A percentile compares a stretch with the other conserved stretches of the same genome.
phyloP scores from a whole-genome alignment of 1,140 invertebrate genomes.

The Camponotus vicinus region DNA sequence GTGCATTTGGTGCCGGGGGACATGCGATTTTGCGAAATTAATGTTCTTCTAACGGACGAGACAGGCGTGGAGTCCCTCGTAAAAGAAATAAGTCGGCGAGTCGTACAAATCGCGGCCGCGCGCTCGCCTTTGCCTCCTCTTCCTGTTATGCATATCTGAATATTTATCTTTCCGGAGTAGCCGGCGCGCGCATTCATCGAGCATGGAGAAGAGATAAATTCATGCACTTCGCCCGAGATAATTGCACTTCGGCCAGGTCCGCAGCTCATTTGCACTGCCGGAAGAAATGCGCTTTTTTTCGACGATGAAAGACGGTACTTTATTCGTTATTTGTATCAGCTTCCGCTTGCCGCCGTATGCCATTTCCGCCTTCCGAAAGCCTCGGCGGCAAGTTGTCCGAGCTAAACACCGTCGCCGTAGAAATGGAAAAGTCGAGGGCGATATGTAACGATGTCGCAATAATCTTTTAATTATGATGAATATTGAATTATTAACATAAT shows the following conservation, averaged over 20 bases:
- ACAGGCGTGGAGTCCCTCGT: neutral
- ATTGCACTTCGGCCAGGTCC: constrained; percentile 63
- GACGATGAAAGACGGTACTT: constrained; percentile 40
- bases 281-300: constrained; percentile 57
- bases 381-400: neutral
- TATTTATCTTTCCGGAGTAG: constrained; percentile 69
- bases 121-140: constrained; percentile 13
- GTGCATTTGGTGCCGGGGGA: constrained; percentile 27
- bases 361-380: constrained; percentile 13
- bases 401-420: neutral
- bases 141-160: constrained; percentile 71
- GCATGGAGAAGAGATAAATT: constrained; percentile 69
- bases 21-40: constrained; percentile 43
- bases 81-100: constrained; percentile 52
- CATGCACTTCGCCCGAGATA: constrained; percentile 68
- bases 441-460: neutral
- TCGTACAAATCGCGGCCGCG: constrained; percentile 50
- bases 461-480: neutral
- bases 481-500: neutral
- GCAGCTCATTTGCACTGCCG: constrained; percentile 65
- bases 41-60: constrained; percentile 46
- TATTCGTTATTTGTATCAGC: constrained; percentile 33
- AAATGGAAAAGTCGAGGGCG: neutral
- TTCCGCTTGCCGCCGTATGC: constrained; percentile 32
- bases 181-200: constrained; percentile 53